Percentiles rank a stretch among this genome's conserved stretches.
Conservation (phyloP, 1,140 invertebrate species). For the Teleogryllus occipitalis region DNA sequence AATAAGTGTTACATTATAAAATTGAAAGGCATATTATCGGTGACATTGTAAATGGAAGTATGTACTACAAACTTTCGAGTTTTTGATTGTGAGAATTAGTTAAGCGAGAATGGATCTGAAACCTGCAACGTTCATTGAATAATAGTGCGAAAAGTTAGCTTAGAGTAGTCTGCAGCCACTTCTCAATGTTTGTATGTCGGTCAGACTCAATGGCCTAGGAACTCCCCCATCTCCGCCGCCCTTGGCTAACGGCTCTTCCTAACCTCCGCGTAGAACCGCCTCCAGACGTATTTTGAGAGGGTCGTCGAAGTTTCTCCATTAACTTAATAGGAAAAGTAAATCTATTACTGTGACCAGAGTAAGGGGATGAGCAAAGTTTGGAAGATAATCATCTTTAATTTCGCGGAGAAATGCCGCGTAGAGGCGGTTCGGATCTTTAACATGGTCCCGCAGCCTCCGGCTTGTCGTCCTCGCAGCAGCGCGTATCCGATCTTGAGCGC, state of each 20-base stretch:
- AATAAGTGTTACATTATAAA: too few relatives aligned
- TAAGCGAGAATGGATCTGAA: too few relatives aligned
- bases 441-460: not conserved
- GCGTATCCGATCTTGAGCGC: not conserved
- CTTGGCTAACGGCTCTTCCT: too few relatives aligned
- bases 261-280: not conserved
- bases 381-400: slow-evolving; percentile 6
- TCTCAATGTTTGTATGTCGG: too few relatives aligned
- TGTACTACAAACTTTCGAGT: too few relatives aligned
- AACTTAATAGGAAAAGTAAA: slow-evolving; percentile 6
- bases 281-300: not conserved
- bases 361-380: not conserved
- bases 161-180: too few relatives aligned
- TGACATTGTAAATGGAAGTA: too few relatives aligned
- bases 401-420: not conserved
- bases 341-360: not conserved
- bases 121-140: too few relatives aligned
- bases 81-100: too few relatives aligned
- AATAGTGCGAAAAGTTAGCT: too few relatives aligned
- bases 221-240: not conserved
- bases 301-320: slow-evolving; percentile 3
- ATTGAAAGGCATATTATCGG: too few relatives aligned
- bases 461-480: not conserved
- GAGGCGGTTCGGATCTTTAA: not conserved
- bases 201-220: too few relatives aligned